These are phyloP conservation scores for Bilobella aurantiaca DNA, from an alignment of 1,140 invertebrate genomes.

Conservation along the genomic window DNA sequence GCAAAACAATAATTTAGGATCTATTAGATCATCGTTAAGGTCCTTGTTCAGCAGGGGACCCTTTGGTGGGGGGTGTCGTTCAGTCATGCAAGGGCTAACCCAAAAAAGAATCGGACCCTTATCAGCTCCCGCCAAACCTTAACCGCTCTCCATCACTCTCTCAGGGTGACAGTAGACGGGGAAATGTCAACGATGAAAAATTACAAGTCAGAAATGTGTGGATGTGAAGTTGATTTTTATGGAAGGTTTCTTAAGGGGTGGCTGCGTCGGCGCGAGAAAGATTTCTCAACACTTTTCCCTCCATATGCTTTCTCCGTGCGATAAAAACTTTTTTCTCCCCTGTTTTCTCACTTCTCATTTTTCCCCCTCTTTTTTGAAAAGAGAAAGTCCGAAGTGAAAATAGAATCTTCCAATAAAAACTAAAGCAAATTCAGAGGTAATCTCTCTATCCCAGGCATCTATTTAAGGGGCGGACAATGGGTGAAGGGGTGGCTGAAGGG, in stretches of 20 bases:
- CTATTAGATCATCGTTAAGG: neutral
- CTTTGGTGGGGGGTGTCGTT: neutral
- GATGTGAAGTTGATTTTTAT: too few species aligned
- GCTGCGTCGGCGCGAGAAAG: too few species aligned
- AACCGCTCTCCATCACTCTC: too few species aligned
- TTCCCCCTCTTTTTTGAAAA: neutral
- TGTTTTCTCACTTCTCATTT: neutral
- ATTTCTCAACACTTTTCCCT: neutral
- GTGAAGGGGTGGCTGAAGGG: too few species aligned
- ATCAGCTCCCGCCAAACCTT: neutral
- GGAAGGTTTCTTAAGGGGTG: too few species aligned
- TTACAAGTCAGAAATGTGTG: too few species aligned
- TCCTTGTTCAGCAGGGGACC: too few species aligned
- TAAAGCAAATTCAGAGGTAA: neutral
- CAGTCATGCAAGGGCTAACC: neutral
- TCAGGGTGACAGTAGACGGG: neutral
- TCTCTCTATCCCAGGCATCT: slow-evolving; percentile 5
- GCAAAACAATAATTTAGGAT: neutral
- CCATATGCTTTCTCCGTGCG: neutral
- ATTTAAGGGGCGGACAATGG: too few species aligned
- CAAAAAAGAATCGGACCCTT: neutral
- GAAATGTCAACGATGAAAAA: neutral
- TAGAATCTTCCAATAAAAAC: neutral
- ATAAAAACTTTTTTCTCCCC: neutral
- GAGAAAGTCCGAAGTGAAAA: slow-evolving; percentile 2